Evolutionary conservation across 2,113 vertebrate genomes (phyloP), one percentile per base, ranked within the genome.

Genomic region (Anoplopoma fimbria): DNA sequence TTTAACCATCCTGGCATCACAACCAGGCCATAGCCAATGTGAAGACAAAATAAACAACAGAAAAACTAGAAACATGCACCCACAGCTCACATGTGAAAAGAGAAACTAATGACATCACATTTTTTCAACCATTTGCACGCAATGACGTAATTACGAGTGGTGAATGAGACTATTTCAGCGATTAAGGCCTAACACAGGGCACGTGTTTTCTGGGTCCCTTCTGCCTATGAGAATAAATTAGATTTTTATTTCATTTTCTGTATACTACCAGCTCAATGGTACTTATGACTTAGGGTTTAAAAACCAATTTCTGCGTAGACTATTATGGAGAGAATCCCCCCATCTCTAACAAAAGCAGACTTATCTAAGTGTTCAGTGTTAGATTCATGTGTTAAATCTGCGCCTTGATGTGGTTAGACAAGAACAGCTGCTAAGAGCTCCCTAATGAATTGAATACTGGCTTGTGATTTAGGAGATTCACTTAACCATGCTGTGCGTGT

Each of bases 371-470:
- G 67, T 77, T 85, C 61, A 29, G 55, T 40, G 76, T 90, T 84
- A 85, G 84, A 87, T 79, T 81, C 58, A 23, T 69, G 86, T 86
- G 81, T 89, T 90, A 86, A 92, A 93, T 81, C 83, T 65, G 72
- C 2, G 72, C 78, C 89, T 92, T 92, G 89, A 93, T 92, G 83
- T 77, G 64, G 75, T 88, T 73, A 79, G 88, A 92, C 87, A 84
- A 89, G 87, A 92, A 86, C 91, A 93, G 91, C 88, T 92, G 90
- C 86, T 93, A 68, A 84, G 82, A 77, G 84, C 84, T 89, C 90
- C 89, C 88, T 86, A 88, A 90, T 93, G 89, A 92, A 91, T 91
- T 89, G 63, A 88, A 87, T 75, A 70, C 81, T 75, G 83, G 65
- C 87, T 90, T 69, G 68, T 84, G 81, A 91, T 92, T 91, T 79